A percentile compares a stretch with the other conserved stretches of the same genome.
phyloP scores from a whole-genome alignment of 1,140 invertebrate genomes.

The Melipona quadrifasciata region DNA sequence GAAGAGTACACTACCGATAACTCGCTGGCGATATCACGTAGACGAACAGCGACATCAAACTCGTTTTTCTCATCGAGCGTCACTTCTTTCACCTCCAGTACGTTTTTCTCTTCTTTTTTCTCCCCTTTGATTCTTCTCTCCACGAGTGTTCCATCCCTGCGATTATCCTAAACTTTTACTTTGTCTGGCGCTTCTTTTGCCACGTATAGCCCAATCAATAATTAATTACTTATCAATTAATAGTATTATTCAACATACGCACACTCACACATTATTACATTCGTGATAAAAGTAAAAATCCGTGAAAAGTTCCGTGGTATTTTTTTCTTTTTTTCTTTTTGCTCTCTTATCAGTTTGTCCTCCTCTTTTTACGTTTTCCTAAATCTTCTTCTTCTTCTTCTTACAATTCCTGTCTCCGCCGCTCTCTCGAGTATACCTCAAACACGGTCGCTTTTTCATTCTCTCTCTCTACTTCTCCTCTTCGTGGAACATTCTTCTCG shows the following conservation, averaged over 20 bases:
- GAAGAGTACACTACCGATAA: background rate
- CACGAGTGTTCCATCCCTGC: background rate
- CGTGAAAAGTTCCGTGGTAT: conserved; percentile 75
- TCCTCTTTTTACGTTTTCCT: conserved; percentile 58
- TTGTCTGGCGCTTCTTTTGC: conserved; percentile 58
- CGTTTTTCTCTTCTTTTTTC: background rate
- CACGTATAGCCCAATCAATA: conserved; percentile 69
- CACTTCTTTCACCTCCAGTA: background rate
- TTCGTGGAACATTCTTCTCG: conserved; percentile 43
- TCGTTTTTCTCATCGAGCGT: background rate
- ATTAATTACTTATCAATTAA: conserved; percentile 79
- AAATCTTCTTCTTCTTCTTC: conserved; percentile 45
- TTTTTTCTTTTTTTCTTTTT: conserved; percentile 44
- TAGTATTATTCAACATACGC: conserved; percentile 79
- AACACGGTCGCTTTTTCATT: conserved; percentile 56
- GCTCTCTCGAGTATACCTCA: conserved; percentile 10
- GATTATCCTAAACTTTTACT: conserved; percentile 57
- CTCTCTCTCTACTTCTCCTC: conserved; percentile 5
- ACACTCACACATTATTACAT: conserved; percentile 80
- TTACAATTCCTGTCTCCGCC: background rate
- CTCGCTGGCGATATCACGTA: conserved; percentile 36
- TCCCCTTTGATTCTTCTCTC: conserved; percentile 35
- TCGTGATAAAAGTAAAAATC: conserved; percentile 78
- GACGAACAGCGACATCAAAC: conserved; percentile 18
- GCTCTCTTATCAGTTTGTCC: too few relatives aligned